Evolutionary conservation across 2,888 invertebrate species (phyloP).

Genomic region (Orgyia antiqua): DNA sequence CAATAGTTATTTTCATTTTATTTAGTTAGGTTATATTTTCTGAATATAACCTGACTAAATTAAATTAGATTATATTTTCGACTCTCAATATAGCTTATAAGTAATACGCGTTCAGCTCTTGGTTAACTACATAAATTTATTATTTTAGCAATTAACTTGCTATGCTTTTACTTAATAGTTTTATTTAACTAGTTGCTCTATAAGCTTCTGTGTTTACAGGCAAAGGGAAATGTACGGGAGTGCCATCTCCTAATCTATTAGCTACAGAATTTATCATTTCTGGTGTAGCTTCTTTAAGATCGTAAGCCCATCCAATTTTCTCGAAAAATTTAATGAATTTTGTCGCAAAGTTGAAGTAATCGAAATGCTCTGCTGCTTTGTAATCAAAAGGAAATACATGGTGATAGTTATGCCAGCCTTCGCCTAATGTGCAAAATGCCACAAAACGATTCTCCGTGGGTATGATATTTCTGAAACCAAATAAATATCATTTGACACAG

Average conservation of each 20-base stretch:
- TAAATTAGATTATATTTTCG: too few species aligned
- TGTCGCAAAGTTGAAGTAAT: constrained; percentile 59
- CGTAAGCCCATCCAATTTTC: constrained; percentile 66
- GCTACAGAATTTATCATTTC: constrained; percentile 63
- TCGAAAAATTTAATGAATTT: constrained; percentile 54
- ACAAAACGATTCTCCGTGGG: constrained; percentile 82
- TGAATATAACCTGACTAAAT: too few species aligned
- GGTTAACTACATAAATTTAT: too few species aligned
- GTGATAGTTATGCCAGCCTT: constrained; percentile 89
- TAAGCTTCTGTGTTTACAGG: constrained; percentile 16
- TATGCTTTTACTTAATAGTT: too few species aligned
- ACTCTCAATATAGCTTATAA: too few species aligned
- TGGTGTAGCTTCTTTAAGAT: constrained; percentile 57
- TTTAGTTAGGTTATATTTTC: too few species aligned
- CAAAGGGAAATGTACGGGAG: constrained; percentile 54
- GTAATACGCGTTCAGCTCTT: too few species aligned
- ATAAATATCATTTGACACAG: not conserved
- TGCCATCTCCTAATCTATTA: constrained; percentile 62
- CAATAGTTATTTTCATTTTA: too few species aligned
- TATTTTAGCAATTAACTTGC: too few species aligned
- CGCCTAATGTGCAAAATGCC: constrained; percentile 77
- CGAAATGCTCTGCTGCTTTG: constrained; percentile 76
- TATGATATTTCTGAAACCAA: constrained; percentile 70
- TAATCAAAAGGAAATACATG: constrained; percentile 85
- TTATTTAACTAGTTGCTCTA: constrained; percentile 24